A percentile compares a stretch with the other conserved stretches of the same genome.
Evolutionary conservation across 2,888 invertebrate species (phyloP).

Genomic region (Crepidodera aurea): DNA sequence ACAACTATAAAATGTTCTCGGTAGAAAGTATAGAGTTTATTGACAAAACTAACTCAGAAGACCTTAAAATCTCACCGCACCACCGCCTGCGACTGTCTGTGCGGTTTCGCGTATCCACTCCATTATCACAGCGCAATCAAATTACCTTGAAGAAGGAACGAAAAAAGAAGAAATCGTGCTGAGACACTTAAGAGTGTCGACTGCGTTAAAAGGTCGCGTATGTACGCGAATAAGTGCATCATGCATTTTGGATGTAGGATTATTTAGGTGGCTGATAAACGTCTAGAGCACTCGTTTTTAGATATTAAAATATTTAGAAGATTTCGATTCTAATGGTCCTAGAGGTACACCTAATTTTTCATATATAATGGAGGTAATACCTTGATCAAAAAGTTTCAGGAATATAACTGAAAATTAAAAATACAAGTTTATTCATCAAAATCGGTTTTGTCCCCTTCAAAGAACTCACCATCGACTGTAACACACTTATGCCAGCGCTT

Average conservation of each 20-base stretch:
- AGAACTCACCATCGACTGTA: no score
- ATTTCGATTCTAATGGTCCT: conserved; percentile 9
- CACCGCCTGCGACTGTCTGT: background rate
- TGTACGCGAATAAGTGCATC: conserved; percentile 45
- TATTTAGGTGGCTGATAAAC: conserved; percentile 1
- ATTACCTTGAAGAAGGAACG: conserved; percentile 32
- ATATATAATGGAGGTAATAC: no score
- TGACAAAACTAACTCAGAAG: background rate
- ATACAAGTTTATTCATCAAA: no score
- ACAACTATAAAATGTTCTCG: background rate
- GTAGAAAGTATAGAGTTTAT: no score
- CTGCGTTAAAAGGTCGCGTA: conserved; percentile 38
- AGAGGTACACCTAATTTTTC: background rate
- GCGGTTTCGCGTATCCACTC: conserved; percentile 8
- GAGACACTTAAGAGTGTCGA: conserved; percentile 25
- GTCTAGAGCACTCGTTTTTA: background rate
- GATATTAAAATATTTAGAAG: conserved; percentile 6
- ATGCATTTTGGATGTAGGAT: conserved; percentile 52
- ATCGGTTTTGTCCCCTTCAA: no score
- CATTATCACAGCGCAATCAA: conserved; percentile 39
- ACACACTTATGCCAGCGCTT: no score
- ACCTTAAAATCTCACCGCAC: background rate
- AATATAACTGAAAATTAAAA: no score
- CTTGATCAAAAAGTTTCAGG: conserved; percentile 11
- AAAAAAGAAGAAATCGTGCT: conserved; percentile 31